These are phyloP conservation scores for Xiphias gladius DNA, from an alignment of 2,113 vertebrate genomes.

Conservation along the genomic window DNA sequence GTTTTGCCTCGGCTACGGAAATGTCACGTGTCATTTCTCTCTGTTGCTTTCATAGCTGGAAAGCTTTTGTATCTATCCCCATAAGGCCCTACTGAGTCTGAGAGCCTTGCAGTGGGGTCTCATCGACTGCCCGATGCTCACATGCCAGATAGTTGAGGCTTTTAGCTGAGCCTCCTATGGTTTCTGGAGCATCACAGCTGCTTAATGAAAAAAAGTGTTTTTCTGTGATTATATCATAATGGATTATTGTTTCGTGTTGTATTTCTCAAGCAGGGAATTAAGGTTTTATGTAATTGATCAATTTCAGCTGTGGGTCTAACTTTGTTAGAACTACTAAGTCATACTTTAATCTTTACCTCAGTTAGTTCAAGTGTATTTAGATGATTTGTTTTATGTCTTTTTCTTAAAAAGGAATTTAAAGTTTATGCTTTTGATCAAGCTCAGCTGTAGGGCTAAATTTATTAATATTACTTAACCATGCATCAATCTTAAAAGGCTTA, in stretches of 20 bases:
- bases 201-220: constrained; percentile 27
- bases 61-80: constrained; percentile 60
- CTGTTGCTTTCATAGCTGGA: constrained; percentile 67
- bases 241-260: constrained; percentile 55
- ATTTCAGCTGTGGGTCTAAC: constrained; percentile 44
- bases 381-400: constrained; percentile 14
- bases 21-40: constrained; percentile 72
- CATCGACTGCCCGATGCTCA: constrained; percentile 33
- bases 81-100: constrained; percentile 38
- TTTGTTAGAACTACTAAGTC: constrained; percentile 35
- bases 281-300: constrained; percentile 51
- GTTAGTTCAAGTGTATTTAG: background rate
- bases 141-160: constrained; percentile 58
- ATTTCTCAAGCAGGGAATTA: constrained; percentile 16
- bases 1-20: constrained; percentile 56
- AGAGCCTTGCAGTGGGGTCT: constrained; percentile 46
- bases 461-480: constrained; percentile 17
- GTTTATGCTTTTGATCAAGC: constrained; percentile 38
- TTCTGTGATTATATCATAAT: constrained; percentile 26
- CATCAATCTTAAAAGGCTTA: constrained; percentile 8
- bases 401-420: constrained; percentile 1
- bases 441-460: constrained; percentile 10
- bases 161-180: constrained; percentile 65
- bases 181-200: constrained; percentile 36
- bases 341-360: constrained; percentile 46